Conservation (phyloP, 2,888 invertebrate genomes). For the Aphodius granarius region DNA sequence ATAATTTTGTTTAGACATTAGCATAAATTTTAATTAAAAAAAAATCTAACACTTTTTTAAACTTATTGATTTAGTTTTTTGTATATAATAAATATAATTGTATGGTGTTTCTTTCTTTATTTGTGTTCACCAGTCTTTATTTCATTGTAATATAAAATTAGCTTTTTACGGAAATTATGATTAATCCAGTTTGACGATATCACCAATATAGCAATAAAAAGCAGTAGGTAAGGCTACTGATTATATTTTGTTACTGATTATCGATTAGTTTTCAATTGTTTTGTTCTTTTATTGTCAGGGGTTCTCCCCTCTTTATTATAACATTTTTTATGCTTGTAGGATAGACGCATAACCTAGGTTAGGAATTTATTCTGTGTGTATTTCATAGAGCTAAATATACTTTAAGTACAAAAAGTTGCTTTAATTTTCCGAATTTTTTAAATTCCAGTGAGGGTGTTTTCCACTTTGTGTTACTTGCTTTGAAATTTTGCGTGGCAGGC, state of each 20-base stretch:
- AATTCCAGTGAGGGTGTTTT: too few relatives aligned
- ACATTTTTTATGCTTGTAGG: constrained; percentile 26
- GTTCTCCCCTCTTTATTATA: neutral
- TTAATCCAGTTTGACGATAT: neutral
- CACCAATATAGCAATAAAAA: constrained; percentile 22
- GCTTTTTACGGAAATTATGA: neutral
- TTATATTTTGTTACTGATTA: neutral
- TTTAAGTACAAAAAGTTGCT: constrained; percentile 12
- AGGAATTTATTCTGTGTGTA: constrained; percentile 25
- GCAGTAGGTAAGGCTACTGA: neutral
- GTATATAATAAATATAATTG: neutral
- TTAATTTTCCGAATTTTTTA: too few relatives aligned
- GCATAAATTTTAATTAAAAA: neutral
- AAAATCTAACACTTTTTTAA: neutral
- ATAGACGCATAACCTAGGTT: constrained; percentile 20
- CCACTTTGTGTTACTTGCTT: too few relatives aligned
- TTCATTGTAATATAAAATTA: neutral
- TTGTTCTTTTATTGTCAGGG: constrained; percentile 18
- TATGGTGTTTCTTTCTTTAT: neutral
- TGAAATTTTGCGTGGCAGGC: too few relatives aligned
- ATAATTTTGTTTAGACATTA: neutral
- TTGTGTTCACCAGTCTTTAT: neutral
- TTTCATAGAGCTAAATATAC: constrained; percentile 28
- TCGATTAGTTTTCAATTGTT: constrained; percentile 13
- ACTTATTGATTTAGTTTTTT: neutral